Percentiles rank a stretch among this genome's conserved stretches.
Evolutionary conservation across 2,888 invertebrate genomes (phyloP).

Genomic region (Cylloceria caligata): DNA sequence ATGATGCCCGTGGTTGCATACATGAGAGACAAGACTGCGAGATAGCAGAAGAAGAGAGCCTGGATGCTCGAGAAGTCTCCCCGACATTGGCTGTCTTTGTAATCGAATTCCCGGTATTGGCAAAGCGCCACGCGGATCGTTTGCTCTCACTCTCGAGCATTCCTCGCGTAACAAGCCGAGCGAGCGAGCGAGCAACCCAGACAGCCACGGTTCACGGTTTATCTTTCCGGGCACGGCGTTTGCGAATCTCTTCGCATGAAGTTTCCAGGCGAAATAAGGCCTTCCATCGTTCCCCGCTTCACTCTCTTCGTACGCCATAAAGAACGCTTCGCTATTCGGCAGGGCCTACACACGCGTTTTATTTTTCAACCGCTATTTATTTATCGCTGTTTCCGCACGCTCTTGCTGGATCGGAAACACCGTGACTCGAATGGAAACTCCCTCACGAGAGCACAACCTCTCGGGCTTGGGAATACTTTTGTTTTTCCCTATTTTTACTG

Average conservation of each 20-base stretch:
- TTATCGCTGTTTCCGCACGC: conserved; percentile 33
- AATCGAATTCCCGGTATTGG: conserved; percentile 66
- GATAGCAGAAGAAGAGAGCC: conserved; percentile 31
- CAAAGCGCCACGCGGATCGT: conserved; percentile 62
- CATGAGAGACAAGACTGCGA: conserved; percentile 38
- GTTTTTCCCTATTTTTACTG: neutral
- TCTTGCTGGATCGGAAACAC: conserved; percentile 7
- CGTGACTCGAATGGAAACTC: conserved; percentile 48
- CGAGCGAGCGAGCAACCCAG: conserved; percentile 2
- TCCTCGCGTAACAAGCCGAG: neutral
- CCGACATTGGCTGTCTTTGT: conserved; percentile 59
- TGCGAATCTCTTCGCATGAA: conserved; percentile 51
- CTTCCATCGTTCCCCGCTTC: conserved; percentile 1
- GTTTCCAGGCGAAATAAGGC: conserved; percentile 35
- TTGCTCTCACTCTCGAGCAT: conserved; percentile 23
- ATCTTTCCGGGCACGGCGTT: conserved; percentile 57
- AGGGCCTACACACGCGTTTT: conserved; percentile 26
- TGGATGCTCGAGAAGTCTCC: conserved; percentile 29
- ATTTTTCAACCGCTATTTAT: conserved; percentile 35
- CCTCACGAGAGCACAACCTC: neutral
- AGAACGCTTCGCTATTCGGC: conserved; percentile 10
- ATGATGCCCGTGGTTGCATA: conserved; percentile 51
- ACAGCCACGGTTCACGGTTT: conserved; percentile 31
- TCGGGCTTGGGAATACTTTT: neutral
- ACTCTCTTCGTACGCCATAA: conserved; percentile 19